Percentiles rank a stretch among this genome's conserved stretches.
Conservation (phyloP, 2,888 invertebrate species). For the Fragum sueziense region DNA sequence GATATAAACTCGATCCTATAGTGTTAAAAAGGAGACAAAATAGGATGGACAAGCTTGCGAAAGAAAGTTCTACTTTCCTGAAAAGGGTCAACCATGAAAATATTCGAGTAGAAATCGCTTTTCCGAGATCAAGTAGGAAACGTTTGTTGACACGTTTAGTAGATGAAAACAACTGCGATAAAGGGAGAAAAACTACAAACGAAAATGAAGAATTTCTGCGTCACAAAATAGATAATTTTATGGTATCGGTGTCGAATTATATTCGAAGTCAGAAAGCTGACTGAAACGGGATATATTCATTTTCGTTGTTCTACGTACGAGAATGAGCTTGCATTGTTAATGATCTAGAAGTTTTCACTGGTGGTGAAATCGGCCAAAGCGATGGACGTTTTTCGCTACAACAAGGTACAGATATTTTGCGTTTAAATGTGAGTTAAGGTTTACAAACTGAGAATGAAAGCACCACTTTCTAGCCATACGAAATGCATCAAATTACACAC, state of each 20-base stretch:
- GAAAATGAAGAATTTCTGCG: constrained; percentile 38
- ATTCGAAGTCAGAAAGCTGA: constrained; percentile 31
- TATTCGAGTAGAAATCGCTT: constrained; percentile 57
- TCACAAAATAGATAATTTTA: constrained; percentile 54
- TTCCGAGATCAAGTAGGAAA: constrained; percentile 59
- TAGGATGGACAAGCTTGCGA: constrained; percentile 60
- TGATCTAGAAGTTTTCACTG: no score
- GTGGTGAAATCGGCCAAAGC: no score
- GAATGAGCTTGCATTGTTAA: no score
- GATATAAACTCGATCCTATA: constrained; percentile 65
- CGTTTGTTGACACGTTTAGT: constrained; percentile 60
- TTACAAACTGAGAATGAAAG: no score
- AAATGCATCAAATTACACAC: no score
- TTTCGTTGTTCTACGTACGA: no score
- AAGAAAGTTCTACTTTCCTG: constrained; percentile 54
- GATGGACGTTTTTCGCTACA: no score
- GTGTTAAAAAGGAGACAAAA: constrained; percentile 58
- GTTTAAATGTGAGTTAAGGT: no score
- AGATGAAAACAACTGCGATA: constrained; percentile 48
- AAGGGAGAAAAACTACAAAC: constrained; percentile 21
- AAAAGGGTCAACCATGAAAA: constrained; percentile 58
- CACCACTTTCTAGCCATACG: no score
- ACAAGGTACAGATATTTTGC: no score
- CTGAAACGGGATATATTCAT: not conserved
- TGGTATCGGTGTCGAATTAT: constrained; percentile 60